Conservation (phyloP, 2,797 vertebrate species). For the Lagocephalus sceleratus region DNA sequence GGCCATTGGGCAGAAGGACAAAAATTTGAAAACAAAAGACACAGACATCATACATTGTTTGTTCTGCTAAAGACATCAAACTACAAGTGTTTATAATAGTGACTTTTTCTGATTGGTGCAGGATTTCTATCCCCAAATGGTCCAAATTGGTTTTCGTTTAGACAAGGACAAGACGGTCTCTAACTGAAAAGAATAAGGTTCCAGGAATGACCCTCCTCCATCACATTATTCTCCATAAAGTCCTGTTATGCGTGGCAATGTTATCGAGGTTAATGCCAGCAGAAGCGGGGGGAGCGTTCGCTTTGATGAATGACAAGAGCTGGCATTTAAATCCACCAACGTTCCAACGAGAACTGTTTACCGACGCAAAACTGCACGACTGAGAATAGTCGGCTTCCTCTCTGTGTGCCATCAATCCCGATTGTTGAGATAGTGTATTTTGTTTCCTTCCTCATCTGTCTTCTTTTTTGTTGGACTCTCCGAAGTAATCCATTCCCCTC, state of each 20-base stretch:
- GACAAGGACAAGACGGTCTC: constrained; percentile 12
- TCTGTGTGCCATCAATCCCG: constrained; percentile 65
- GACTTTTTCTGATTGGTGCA: constrained; percentile 14
- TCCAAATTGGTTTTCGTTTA: constrained; percentile 6
- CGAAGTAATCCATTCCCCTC: constrained; percentile 79
- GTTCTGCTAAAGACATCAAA: no score
- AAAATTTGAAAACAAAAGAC: no score
- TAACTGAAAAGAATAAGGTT: constrained; percentile 14
- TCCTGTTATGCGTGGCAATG: constrained; percentile 37
- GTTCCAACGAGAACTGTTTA: no score
- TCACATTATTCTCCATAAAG: constrained; percentile 37
- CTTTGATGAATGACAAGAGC: constrained; percentile 45
- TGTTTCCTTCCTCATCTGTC: constrained; percentile 51
- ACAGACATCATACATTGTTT: no score
- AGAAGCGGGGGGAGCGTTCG: constrained; percentile 28
- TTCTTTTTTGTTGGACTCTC: constrained; percentile 52
- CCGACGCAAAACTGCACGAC: constrained; percentile 12
- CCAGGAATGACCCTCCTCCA: constrained; percentile 16
- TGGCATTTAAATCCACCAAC: constrained; percentile 35
- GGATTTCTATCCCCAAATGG: constrained; percentile 2
- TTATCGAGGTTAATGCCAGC: constrained; percentile 54
- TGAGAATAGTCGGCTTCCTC: constrained; percentile 46
- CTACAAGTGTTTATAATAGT: no score
- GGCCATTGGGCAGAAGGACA: no score
- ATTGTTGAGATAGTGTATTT: constrained; percentile 71